Percentiles rank a stretch among this genome's conserved stretches.
Evolutionary conservation across 2,797 vertebrate species (phyloP).

Genomic region (Hippoglossus hippoglossus): DNA sequence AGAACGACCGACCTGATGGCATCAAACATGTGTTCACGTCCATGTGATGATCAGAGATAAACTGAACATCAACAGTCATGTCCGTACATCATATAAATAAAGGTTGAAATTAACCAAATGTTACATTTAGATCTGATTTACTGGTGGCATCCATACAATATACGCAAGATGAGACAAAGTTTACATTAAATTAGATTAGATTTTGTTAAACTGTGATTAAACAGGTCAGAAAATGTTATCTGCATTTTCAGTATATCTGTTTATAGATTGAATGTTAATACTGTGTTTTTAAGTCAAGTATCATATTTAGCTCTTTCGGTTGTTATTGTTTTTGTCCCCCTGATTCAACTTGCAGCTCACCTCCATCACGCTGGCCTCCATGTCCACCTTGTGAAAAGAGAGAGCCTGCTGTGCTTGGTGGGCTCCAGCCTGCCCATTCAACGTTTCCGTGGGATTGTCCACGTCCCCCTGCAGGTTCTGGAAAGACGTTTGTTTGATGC

Average conservation of each 20-base stretch:
- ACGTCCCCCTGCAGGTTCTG: conserved; percentile 85
- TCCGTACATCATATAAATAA: background rate
- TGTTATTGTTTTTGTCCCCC: background rate
- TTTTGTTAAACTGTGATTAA: too few species aligned
- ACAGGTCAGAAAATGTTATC: too few species aligned
- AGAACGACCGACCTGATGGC: conserved; percentile 70
- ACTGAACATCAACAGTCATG: background rate
- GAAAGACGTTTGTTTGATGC: conserved; percentile 86
- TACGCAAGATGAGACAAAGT: too few species aligned
- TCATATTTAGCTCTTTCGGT: too few species aligned
- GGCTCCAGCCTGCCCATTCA: conserved; percentile 81
- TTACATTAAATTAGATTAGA: too few species aligned
- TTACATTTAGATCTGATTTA: background rate
- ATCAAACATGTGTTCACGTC: background rate
- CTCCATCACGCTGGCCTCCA: conserved; percentile 89
- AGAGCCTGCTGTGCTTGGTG: conserved; percentile 87
- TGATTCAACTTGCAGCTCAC: conserved; percentile 48
- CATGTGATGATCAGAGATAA: background rate
- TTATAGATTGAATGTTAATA: too few species aligned
- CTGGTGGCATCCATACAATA: too few species aligned
- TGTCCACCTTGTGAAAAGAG: conserved; percentile 87
- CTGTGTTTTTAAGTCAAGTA: too few species aligned
- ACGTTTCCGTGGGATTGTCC: conserved; percentile 82
- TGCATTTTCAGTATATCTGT: too few species aligned
- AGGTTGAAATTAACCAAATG: background rate